Evolutionary conservation across 2,797 vertebrate species (phyloP).

Genomic region (Catamblyrhynchus diadema): DNA sequence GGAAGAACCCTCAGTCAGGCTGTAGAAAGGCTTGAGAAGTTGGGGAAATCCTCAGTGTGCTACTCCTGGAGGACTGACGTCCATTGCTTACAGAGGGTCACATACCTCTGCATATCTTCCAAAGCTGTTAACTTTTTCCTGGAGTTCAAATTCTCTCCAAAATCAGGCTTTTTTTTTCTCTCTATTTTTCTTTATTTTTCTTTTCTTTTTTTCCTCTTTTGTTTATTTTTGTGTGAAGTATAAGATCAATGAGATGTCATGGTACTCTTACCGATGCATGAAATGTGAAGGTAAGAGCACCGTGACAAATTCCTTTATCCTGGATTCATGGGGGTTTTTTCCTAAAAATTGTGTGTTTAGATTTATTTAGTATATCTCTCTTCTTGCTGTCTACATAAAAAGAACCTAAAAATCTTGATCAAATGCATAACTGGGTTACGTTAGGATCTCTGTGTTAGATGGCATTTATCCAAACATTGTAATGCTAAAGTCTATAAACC

Average conservation of each 20-base stretch:
- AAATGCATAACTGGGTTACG: neutral
- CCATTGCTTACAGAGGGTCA: neutral
- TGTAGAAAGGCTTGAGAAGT: neutral
- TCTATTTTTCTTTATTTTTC: no score
- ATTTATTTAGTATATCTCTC: neutral
- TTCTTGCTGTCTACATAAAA: neutral
- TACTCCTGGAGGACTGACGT: neutral
- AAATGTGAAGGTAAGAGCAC: no score
- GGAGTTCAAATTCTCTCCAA: neutral
- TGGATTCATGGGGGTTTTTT: rapidly evolving
- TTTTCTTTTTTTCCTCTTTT: no score
- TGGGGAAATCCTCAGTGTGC: neutral
- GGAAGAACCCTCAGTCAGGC: neutral
- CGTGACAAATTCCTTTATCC: neutral
- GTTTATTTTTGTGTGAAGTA: neutral
- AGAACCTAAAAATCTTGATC: neutral
- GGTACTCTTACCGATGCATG: neutral
- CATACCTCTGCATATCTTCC: neutral
- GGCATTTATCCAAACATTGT: neutral
- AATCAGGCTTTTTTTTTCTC: rapidly evolving
- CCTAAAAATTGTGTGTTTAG: neutral
- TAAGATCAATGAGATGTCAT: neutral
- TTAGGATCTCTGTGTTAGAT: neutral
- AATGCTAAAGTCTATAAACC: neutral
- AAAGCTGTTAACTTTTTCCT: neutral